Evolutionary conservation across 2,113 vertebrate genomes (phyloP).

Genomic region (Ptilonorhynchus violaceus): DNA sequence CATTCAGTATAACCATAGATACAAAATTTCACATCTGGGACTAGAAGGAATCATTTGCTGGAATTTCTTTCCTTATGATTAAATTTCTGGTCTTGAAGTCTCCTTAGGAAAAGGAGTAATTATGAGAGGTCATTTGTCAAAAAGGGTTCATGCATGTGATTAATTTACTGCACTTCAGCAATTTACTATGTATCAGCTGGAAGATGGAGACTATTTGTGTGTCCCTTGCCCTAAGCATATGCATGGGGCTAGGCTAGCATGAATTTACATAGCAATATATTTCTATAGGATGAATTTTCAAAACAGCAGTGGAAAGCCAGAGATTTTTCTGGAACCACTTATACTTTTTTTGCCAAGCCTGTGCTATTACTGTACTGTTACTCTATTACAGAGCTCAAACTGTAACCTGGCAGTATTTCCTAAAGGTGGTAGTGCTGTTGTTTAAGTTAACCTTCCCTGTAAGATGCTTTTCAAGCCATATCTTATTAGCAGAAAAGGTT

Average conservation of each 20-base stretch:
- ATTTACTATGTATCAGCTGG: background rate
- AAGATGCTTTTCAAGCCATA: background rate
- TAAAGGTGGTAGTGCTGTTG: background rate
- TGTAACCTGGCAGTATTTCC: background rate
- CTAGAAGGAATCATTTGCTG: background rate
- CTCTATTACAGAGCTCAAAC: background rate
- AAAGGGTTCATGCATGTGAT: background rate
- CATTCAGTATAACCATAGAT: background rate
- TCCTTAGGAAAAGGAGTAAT: conserved; percentile 1
- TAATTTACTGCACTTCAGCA: conserved; percentile 19
- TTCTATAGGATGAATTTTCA: background rate
- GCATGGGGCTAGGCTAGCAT: background rate
- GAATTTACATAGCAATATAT: background rate
- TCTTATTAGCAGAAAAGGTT: background rate
- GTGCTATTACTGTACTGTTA: background rate
- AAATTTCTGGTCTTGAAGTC: background rate
- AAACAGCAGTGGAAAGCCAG: background rate
- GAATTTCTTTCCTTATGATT: background rate
- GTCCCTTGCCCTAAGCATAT: background rate
- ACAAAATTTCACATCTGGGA: background rate
- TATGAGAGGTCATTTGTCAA: conserved; percentile 1
- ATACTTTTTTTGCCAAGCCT: background rate
- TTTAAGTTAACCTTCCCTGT: background rate
- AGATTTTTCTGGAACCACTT: background rate
- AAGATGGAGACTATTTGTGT: background rate